Conservation (phyloP, 1,140 invertebrate species). For the Euura saliciscinereae region DNA sequence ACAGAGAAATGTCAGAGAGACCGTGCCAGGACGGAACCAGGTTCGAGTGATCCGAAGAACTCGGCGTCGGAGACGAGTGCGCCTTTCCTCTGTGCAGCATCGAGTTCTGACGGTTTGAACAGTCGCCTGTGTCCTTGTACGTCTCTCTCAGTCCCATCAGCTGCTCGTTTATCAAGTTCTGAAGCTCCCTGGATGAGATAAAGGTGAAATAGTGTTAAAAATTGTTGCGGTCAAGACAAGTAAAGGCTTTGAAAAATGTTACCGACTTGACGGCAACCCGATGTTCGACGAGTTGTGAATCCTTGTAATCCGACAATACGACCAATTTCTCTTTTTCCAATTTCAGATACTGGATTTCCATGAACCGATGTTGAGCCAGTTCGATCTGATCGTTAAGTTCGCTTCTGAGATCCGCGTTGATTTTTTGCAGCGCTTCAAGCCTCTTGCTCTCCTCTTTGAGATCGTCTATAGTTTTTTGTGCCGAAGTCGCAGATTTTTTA, state of each 20-base stretch:
- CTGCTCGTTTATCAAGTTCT: constrained; percentile 32
- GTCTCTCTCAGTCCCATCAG: constrained; percentile 26
- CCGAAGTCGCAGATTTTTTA: constrained; percentile 15
- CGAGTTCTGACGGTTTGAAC: constrained; percentile 26
- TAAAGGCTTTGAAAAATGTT: constrained; percentile 9
- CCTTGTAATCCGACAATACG: constrained; percentile 31
- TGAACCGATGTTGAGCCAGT: constrained; percentile 24
- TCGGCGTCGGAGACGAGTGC: constrained; percentile 34
- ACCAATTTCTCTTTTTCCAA: constrained; percentile 38
- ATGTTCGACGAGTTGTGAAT: constrained; percentile 29
- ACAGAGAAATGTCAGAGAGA: constrained; percentile 30
- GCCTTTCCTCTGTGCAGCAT: constrained; percentile 21
- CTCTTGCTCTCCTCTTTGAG: constrained; percentile 28
- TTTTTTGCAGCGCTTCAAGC: constrained; percentile 22
- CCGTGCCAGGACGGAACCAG: constrained; percentile 25
- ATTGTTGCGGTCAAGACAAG: constrained; percentile 2
- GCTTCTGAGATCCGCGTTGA: constrained; percentile 21
- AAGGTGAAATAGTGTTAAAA: constrained; percentile 8
- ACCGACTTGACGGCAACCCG: constrained; percentile 36
- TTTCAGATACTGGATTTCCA: constrained; percentile 30
- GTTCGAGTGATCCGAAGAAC: constrained; percentile 27
- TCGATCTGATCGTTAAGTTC: constrained; percentile 33
- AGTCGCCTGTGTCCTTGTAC: constrained; percentile 16
- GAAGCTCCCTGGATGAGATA: constrained; percentile 30
- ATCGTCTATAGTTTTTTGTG: constrained; percentile 25